Conservation (phyloP, 2,888 invertebrate genomes). For the Ethmia dodecea region DNA sequence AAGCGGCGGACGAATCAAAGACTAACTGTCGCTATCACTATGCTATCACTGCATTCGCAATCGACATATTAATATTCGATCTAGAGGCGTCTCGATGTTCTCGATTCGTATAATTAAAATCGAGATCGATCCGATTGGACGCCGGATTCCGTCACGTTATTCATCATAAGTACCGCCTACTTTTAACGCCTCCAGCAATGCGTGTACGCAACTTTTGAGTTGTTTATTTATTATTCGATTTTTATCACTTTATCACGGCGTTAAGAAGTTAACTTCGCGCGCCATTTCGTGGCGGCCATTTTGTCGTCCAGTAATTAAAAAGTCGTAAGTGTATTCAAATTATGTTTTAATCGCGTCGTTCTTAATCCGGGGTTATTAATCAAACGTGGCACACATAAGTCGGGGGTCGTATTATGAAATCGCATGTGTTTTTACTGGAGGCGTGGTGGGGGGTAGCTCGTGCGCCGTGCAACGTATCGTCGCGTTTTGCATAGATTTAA, state of each 20-base stretch:
- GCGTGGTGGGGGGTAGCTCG: slow-evolving; percentile 41
- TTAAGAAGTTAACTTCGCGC: slow-evolving; percentile 34
- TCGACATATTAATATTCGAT: slow-evolving; percentile 75
- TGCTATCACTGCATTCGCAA: slow-evolving; percentile 59
- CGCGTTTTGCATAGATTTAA: slow-evolving; percentile 77
- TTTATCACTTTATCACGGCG: slow-evolving; percentile 36
- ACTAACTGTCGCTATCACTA: slow-evolving; percentile 49
- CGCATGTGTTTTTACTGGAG: slow-evolving; percentile 57
- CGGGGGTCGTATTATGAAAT: slow-evolving; percentile 52
- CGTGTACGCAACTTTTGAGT: slow-evolving; percentile 60
- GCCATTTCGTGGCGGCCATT: slow-evolving; percentile 42
- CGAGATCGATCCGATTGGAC: slow-evolving; percentile 70
- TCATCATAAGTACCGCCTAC: slow-evolving; percentile 69
- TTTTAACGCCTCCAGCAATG: slow-evolving; percentile 73
- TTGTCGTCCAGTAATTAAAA: slow-evolving; percentile 31
- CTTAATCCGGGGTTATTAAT: slow-evolving; percentile 52
- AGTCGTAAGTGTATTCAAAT: slow-evolving; percentile 31
- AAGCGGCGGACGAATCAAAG: slow-evolving; percentile 56
- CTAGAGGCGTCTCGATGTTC: slow-evolving; percentile 65
- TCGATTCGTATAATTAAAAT: slow-evolving; percentile 75
- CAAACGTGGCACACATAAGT: slow-evolving; percentile 39
- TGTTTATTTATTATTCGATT: slow-evolving; percentile 55
- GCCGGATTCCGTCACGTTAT: slow-evolving; percentile 71
- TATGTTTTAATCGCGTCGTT: slow-evolving; percentile 39
- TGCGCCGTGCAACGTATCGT: slow-evolving; percentile 69